Base-by-base conservation (phyloP, 2,113 vertebrate species). In the Montifringilla adamsi region DNA sequence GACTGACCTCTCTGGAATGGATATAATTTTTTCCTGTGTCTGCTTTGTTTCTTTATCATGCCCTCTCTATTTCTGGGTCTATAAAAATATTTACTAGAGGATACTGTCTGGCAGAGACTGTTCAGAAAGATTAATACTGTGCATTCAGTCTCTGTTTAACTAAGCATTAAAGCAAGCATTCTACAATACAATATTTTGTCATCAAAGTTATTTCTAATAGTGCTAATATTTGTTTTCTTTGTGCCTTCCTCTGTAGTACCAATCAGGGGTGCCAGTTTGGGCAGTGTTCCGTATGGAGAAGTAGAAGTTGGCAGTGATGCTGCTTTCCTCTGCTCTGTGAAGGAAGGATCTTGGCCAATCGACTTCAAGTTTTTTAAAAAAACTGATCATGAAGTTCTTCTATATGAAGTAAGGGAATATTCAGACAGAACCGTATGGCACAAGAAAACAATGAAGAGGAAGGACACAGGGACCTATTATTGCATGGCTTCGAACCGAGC, bases 331-430 rank as follows among this genome's bases (percentile, higher is more conserved):
- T 97, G 97, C 89, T 46, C 90, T 50, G 96, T 97, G 60, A 12
- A 35, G 10, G 96, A 93, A 62, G 97, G 97, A 52, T 96, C 97
- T 79, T 96, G 86, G 93, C 96, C 96, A 70, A 96, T 97, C 58
- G 59, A 39, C 43, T 97, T 97, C 82, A 94, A 31, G 60, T 30
- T 97, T 90, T 97, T 96, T 87, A 93, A 63, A 90, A 96, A 94
- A 91, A 84, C 79, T 55, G 93, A 97, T 53, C 39, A 0, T 6
- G 84, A 84, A 6, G 78, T 77, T 62, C 89, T 89, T 35, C 8
- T 97, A 0, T 70, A 44, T 68, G 67, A 93, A 75, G 73, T 11
- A 63, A 82, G 1, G 24, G 84, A 68, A 59, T 33, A 84, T 17
- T 41, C 89, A 77, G 52, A 93, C 55, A 83, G 12, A 47, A 7